phyloP scores from a whole-genome alignment of 2,888 invertebrate species.

The Ennomos erosarius region DNA sequence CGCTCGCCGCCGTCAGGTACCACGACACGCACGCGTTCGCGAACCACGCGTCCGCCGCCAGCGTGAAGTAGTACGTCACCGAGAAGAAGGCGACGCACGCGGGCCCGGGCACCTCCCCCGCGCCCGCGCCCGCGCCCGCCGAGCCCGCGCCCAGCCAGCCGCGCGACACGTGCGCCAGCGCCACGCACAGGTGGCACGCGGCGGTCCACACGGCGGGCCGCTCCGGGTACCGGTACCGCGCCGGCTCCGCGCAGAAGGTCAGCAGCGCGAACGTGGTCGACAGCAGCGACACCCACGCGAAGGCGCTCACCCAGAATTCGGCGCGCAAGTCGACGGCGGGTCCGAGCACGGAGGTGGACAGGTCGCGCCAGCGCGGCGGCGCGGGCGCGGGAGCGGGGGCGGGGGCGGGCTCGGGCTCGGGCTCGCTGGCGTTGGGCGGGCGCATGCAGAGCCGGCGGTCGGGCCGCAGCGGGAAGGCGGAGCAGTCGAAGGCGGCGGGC shows the following conservation, averaged over 20 bases:
- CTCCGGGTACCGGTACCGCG: conserved; percentile 96
- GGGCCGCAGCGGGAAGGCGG: conserved; percentile 90
- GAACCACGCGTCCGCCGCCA: conserved; percentile 95
- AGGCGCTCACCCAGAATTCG: conserved; percentile 90
- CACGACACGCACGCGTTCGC: conserved; percentile 94
- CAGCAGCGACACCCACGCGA: conserved; percentile 91
- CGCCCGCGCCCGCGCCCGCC: conserved; percentile 66
- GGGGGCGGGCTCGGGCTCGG: conserved; percentile 69
- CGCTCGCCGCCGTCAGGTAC: conserved; percentile 95
- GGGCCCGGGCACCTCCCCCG: conserved; percentile 76
- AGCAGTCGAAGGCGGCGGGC: conserved; percentile 87
- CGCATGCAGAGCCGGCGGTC: conserved; percentile 91
- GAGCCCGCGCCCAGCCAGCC: conserved; percentile 83
- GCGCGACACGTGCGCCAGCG: conserved; percentile 90
- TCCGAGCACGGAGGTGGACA: conserved; percentile 87
- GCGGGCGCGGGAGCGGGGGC: conserved; percentile 61
- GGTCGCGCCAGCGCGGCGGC: conserved; percentile 70
- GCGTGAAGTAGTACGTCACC: conserved; percentile 90
- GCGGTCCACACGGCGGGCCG: conserved; percentile 96
- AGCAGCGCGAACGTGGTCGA: conserved; percentile 93
- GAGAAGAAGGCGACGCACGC: conserved; percentile 91
- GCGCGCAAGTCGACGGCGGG: conserved; percentile 87
- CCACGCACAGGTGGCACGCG: conserved; percentile 93
- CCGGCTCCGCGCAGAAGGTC: conserved; percentile 95
- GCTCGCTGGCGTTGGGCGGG: conserved; percentile 80